Base-by-base conservation (phyloP, 2,888 invertebrate genomes). In the Dysmachus trigonus region DNA sequence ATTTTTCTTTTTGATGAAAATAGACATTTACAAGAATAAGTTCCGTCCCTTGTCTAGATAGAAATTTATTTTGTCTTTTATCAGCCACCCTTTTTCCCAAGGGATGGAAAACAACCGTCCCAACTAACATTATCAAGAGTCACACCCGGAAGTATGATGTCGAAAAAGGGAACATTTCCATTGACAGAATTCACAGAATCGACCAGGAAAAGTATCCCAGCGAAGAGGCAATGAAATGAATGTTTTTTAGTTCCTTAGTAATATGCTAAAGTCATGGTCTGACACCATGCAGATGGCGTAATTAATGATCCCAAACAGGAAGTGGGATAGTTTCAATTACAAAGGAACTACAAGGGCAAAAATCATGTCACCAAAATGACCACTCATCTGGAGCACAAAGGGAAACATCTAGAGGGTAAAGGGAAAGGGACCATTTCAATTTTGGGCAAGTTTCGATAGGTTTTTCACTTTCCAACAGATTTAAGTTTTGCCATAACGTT, bases 361-460 rank as follows among this genome's bases (percentile, higher is more conserved):
- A 51, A 77, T 77, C 77, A 27, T 47, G 77, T 77, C 47, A 30
- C 77, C 47, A 10, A 77, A 77, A 77, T 77, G 27, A 47, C 41
- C 77, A 41, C 77, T 77, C 77, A 77, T 77, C 35, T 77, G 30
- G 62, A 15, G 22, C 47, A 77, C 27, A 47, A 41, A 77, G 38
- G 77, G 27, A 51, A 77, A 27, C 30, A 22, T 30, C 30, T 51
- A 27, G 22, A 77, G 27, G 15, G 77, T 77, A 30, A 51, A 51
- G 13, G n/a, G 30, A 62, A 62, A 10, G 62, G 27, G 22, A 27
- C 10, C 62, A 47, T 77, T 77, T 47, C 47, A 77, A 77, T 77
- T 77, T 13, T 77, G 30, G 41, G 13, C 77, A 10, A 62, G 22
- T 27, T 62, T 62, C 62, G 27, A 62, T 27, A 22, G 62, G 62